Percentiles rank a stretch among this genome's conserved stretches.
phyloP scores from a whole-genome alignment of 1,140 invertebrate species.

The Sitodiplosis mosellana region DNA sequence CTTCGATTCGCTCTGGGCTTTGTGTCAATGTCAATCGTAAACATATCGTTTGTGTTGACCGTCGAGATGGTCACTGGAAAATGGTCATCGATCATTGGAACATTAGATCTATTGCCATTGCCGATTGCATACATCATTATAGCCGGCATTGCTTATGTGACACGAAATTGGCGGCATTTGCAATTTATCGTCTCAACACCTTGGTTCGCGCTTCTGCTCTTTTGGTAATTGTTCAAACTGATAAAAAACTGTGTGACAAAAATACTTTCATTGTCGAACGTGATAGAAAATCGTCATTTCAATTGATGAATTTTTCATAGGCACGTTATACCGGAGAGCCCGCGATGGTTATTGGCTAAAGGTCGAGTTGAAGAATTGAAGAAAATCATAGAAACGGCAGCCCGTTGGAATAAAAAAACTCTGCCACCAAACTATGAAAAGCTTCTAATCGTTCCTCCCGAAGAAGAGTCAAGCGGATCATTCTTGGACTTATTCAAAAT shows the following conservation, averaged over 20 bases:
- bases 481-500: constrained; percentile 30
- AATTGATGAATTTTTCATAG: constrained; percentile 22
- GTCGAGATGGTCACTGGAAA: constrained; percentile 51
- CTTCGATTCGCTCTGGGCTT: constrained; percentile 44
- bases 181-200: constrained; percentile 51
- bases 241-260: constrained; percentile 7
- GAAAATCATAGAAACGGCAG: constrained; percentile 44
- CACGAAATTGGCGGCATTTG: constrained; percentile 47
- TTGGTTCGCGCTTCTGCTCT: constrained; percentile 37
- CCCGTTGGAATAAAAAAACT: constrained; percentile 36
- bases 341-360: constrained; percentile 63
- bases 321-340: constrained; percentile 65
- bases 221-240: constrained; percentile 34
- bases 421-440: constrained; percentile 42
- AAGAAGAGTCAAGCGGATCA: background rate
- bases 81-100: constrained; percentile 50
- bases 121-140: constrained; percentile 51
- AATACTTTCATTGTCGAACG: constrained; percentile 19
- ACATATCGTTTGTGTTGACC: constrained; percentile 52
- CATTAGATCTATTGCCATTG: constrained; percentile 49
- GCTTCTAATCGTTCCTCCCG: constrained; percentile 20
- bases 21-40: constrained; percentile 40
- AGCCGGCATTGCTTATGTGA: constrained; percentile 39
- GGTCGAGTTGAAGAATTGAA: constrained; percentile 49
- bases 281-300: constrained; percentile 10